Percentiles rank a stretch among this genome's conserved stretches.
phyloP scores from a whole-genome alignment of 1,140 invertebrate genomes.

The Neotoxoptera formosana region DNA sequence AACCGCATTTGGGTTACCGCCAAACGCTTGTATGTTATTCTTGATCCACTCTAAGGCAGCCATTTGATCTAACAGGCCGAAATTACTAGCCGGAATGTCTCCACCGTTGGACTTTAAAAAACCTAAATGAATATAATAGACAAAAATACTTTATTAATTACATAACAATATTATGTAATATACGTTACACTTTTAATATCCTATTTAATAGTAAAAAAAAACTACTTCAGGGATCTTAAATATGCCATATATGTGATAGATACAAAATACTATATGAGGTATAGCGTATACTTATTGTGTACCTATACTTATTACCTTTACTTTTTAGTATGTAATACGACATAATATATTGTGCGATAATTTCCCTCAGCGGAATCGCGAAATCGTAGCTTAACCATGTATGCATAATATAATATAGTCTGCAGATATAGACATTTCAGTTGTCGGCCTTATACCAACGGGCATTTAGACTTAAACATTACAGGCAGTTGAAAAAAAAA shows the following conservation, averaged over 20 bases:
- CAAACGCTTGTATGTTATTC: constrained; percentile 83
- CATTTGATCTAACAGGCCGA: constrained; percentile 87
- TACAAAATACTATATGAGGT: too few relatives aligned
- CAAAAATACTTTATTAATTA: neutral
- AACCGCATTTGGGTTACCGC: constrained; percentile 83
- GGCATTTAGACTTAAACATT: too few relatives aligned
- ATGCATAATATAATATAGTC: too few relatives aligned
- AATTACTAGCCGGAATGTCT: constrained; percentile 77
- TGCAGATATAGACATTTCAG: too few relatives aligned
- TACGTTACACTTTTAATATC: neutral
- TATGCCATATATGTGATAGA: neutral
- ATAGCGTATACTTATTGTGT: too few relatives aligned
- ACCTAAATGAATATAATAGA: constrained; percentile 68
- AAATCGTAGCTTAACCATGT: too few relatives aligned
- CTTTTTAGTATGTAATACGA: neutral
- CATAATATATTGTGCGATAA: too few relatives aligned
- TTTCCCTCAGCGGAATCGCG: too few relatives aligned
- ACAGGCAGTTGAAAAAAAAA: too few relatives aligned
- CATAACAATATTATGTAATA: neutral
- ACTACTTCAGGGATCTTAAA: neutral
- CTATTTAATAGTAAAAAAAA: neutral
- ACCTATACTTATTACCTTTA: neutral
- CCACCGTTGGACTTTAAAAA: constrained; percentile 79
- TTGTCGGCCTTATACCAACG: too few relatives aligned
- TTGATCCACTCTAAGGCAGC: constrained; percentile 88